Base-by-base conservation (phyloP, 2,888 invertebrate genomes). In the Stramonita haemastoma region DNA sequence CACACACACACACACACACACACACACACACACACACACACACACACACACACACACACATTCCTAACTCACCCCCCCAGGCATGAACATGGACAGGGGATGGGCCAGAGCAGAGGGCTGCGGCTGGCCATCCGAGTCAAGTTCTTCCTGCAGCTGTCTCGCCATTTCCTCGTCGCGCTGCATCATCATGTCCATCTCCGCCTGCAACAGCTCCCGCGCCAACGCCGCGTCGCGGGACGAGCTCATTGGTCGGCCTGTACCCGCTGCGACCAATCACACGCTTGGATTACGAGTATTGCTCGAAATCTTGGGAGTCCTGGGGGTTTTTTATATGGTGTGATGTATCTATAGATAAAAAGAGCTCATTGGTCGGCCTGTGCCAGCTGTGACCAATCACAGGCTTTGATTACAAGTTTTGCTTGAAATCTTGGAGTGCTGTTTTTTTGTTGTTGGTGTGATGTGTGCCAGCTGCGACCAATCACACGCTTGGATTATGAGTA, bases 171-270 rank as follows among this genome's bases (percentile, higher is more conserved):
- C 89, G 29, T 89, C 89, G 22, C 84, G n/a, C 32, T 70, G 73
- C 73, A 89, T 26, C 84, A 89, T 85, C 29, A 81, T 87, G 26
- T 91, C 89, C 90, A 89, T 89, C 56, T 91, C 91, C 26, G 89
- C 89, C 86, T 91, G 89, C 77, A 90, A 89, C 29, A 91, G 73
- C 56, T 89, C 90, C 0, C 89, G 88, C 22, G 91, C 91, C 60
- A 91, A 84, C 32, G 66, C 89, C 15, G 90, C 91, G 79, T 91
- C 91, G 0, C 89, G 83, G 0, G 89, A 56, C 15, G 85, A 36
- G 46, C 89, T 89, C 70, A 46, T 73, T 13, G 89, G 89, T 4
- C 89, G 89, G n/a, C n/a, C 32, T 46, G 22, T 5, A n/a, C 36
- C 5, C 26, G 46, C 46, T 46, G 46, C 8, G 6, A 60, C 60